These are phyloP conservation scores for Pachyramphus minor DNA, from an alignment of 2,113 vertebrate species.

Conservation along the genomic window DNA sequence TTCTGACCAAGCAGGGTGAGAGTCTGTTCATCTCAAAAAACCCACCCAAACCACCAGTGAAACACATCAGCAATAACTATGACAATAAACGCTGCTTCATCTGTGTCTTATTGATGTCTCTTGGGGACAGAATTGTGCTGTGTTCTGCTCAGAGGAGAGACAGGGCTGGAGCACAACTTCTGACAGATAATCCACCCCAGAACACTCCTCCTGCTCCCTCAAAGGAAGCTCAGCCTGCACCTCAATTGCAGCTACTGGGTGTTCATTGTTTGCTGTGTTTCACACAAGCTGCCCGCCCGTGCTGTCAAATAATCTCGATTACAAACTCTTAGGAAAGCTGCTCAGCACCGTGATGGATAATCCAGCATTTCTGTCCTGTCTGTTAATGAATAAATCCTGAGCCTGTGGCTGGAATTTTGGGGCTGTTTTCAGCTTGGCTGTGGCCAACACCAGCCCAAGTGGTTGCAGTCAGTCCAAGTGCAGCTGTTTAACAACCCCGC, in stretches of 20 bases:
- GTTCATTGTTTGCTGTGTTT: not conserved
- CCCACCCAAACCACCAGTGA: not conserved
- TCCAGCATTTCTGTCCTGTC: not conserved
- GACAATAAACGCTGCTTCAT: not conserved
- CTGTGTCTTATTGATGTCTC: not conserved
- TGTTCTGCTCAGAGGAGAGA: not conserved
- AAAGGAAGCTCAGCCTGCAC: not conserved
- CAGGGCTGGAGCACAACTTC: not conserved
- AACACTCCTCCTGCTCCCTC: not conserved
- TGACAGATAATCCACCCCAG: not conserved
- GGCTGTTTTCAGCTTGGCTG: not conserved
- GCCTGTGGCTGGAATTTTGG: not conserved
- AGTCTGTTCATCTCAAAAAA: not conserved
- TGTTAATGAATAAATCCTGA: not conserved
- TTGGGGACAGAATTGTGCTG: not conserved
- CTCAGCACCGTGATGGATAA: not conserved
- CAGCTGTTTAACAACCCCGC: slow-evolving; percentile 30
- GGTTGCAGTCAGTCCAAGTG: slow-evolving; percentile 6
- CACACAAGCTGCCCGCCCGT: not conserved
- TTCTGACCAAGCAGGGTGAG: not conserved
- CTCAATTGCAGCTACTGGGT: accelerated
- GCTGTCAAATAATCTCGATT: not conserved
- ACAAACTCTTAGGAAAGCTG: not conserved
- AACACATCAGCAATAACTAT: not conserved
- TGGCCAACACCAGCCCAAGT: not conserved